These are phyloP conservation scores for Chrysogorgia sp. DNA, from an alignment of 92 coral and sea anemone genomes.

Conservation along the genomic window DNA sequence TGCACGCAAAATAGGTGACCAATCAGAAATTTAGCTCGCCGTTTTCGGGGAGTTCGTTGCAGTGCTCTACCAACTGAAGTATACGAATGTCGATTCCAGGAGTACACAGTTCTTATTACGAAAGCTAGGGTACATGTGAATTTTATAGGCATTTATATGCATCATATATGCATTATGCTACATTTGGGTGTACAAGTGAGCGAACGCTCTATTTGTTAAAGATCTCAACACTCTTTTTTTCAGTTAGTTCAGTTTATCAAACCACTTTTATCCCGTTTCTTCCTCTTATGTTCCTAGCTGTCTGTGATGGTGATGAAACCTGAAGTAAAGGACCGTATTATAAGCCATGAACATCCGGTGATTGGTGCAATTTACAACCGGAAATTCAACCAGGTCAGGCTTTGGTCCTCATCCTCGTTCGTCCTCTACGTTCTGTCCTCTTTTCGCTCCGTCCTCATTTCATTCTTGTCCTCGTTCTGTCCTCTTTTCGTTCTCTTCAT, in stretches of 20 bases:
- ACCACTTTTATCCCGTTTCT: neutral
- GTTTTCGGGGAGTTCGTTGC: neutral
- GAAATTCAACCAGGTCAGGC: conserved; percentile 86
- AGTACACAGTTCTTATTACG: neutral
- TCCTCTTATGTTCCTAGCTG: conserved; percentile 44
- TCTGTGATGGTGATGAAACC: conserved; percentile 98
- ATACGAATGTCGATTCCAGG: neutral
- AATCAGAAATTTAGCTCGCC: too few relatives aligned
- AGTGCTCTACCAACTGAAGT: neutral
- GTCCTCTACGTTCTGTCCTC: neutral
- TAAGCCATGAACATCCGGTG: conserved; percentile 96
- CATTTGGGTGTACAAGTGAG: too few relatives aligned
- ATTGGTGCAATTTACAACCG: conserved; percentile 91
- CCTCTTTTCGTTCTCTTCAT: too few relatives aligned
- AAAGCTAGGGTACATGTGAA: too few relatives aligned
- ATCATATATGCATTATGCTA: too few relatives aligned
- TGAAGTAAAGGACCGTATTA: conserved; percentile 88
- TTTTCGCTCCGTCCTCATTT: neutral
- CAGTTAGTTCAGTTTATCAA: too few relatives aligned
- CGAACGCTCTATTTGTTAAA: too few relatives aligned
- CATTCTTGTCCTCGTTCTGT: neutral
- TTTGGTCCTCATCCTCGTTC: neutral
- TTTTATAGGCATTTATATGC: too few relatives aligned
- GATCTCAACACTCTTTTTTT: too few relatives aligned
- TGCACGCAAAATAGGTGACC: too few relatives aligned